phyloP scores from a whole-genome alignment of 2,888 invertebrate genomes.

The Myopa testacea region DNA sequence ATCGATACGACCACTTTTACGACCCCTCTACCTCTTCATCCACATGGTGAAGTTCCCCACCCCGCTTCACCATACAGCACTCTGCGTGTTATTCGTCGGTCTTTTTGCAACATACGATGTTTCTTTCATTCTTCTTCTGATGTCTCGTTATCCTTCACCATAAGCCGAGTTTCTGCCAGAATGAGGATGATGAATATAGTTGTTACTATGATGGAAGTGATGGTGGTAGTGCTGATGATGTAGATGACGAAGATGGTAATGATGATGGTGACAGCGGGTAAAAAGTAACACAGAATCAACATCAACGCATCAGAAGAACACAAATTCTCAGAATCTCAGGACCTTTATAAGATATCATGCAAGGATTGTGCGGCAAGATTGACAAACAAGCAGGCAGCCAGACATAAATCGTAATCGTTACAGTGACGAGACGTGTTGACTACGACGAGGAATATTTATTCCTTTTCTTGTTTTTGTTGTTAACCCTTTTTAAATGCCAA shows the following conservation, averaged over 20 bases:
- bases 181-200: slow-evolving; percentile 27
- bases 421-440: background rate
- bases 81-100: slow-evolving; percentile 64
- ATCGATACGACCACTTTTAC: slow-evolving; percentile 54
- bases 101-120: slow-evolving; percentile 61
- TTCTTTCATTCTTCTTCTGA: slow-evolving; percentile 55
- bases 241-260: background rate
- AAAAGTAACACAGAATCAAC: background rate
- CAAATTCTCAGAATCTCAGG: slow-evolving; percentile 49
- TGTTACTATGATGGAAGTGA: too few relatives aligned
- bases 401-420: too few relatives aligned
- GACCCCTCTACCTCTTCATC: slow-evolving; percentile 60
- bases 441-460: background rate
- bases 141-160: slow-evolving; percentile 56
- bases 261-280: background rate
- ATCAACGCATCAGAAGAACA: slow-evolving; percentile 44
- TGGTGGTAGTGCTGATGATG: too few relatives aligned
- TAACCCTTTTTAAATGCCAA: too few relatives aligned
- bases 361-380: slow-evolving; percentile 44
- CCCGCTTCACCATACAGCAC: slow-evolving; percentile 53
- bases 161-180: slow-evolving; percentile 46
- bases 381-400: background rate
- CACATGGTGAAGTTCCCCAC: slow-evolving; percentile 56
- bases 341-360: slow-evolving; percentile 53
- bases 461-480: background rate